These are phyloP conservation scores for Apaloderma vittatum DNA, from an alignment of 2,113 vertebrate genomes.

Conservation along the genomic window DNA sequence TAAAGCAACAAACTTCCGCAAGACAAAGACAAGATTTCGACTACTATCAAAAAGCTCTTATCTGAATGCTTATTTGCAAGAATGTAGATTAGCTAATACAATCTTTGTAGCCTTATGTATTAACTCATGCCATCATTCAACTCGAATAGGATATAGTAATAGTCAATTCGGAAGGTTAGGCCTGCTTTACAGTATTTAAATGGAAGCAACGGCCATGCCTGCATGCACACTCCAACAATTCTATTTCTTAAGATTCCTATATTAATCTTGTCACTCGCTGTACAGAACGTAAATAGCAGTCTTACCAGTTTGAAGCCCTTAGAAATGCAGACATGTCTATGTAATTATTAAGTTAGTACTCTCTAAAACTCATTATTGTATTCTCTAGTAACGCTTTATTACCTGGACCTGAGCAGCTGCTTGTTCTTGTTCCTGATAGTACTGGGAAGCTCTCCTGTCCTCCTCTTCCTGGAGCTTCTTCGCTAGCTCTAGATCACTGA, in stretches of 20 bases:
- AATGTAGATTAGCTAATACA: background rate
- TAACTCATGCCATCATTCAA: background rate
- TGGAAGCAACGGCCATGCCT: background rate
- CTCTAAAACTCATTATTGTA: background rate
- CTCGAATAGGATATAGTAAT: background rate
- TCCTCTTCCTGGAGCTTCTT: conserved; percentile 99
- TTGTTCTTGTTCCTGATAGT: conserved; percentile 97
- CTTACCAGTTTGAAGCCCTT: background rate
- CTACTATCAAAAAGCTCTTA: background rate
- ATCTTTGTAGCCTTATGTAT: background rate
- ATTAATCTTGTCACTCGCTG: background rate
- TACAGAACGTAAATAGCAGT: background rate
- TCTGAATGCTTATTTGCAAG: background rate
- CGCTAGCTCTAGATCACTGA: conserved; percentile 95
- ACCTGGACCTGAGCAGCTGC: conserved; percentile 85
- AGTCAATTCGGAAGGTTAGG: background rate
- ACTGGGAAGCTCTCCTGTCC: conserved; percentile 94
- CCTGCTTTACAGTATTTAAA: background rate
- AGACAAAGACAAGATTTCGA: background rate
- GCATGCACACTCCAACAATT: background rate
- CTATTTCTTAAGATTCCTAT: background rate
- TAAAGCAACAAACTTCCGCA: background rate
- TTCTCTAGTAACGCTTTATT: background rate
- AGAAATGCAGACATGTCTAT: background rate
- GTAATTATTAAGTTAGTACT: background rate